Percentiles rank a stretch among this genome's conserved stretches.
phyloP scores from a whole-genome alignment of 2,113 vertebrate species.

The Hippolais icterina region DNA sequence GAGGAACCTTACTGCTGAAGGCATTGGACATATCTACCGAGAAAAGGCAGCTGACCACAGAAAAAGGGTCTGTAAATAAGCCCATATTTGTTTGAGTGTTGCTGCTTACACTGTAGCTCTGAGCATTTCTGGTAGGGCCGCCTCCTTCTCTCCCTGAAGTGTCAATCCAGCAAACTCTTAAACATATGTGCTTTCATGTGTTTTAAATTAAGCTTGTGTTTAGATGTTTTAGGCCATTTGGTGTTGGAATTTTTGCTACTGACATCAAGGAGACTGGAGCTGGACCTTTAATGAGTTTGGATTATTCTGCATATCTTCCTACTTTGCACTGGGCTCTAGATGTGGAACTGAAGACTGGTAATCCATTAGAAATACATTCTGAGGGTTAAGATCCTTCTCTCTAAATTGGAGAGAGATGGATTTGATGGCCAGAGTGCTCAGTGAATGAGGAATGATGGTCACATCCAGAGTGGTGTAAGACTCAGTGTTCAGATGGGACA shows the following conservation, averaged over 20 bases:
- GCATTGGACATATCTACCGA: neutral
- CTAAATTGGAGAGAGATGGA: neutral
- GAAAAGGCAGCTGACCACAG: neutral
- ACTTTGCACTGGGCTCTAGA: neutral
- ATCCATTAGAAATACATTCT: neutral
- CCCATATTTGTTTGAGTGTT: neutral
- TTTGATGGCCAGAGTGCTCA: neutral
- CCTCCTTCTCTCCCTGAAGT: neutral
- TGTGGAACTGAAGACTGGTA: neutral
- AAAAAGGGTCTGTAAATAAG: neutral
- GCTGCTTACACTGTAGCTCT: neutral
- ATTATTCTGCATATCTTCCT: neutral
- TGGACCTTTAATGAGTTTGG: neutral
- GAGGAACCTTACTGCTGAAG: neutral
- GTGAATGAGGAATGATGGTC: neutral
- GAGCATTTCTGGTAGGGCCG: neutral
- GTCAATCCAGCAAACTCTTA: neutral
- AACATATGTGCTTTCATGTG: neutral
- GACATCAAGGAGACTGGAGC: constrained; percentile 2
- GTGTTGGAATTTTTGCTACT: constrained; percentile 35
- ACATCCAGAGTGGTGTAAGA: neutral
- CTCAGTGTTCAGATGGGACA: neutral
- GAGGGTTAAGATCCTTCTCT: neutral
- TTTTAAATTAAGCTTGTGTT: constrained; percentile 19
- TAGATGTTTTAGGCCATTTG: constrained; percentile 26